Evolutionary conservation across 2,113 vertebrate species (phyloP).

Genomic region (Callospermophilus lateralis): DNA sequence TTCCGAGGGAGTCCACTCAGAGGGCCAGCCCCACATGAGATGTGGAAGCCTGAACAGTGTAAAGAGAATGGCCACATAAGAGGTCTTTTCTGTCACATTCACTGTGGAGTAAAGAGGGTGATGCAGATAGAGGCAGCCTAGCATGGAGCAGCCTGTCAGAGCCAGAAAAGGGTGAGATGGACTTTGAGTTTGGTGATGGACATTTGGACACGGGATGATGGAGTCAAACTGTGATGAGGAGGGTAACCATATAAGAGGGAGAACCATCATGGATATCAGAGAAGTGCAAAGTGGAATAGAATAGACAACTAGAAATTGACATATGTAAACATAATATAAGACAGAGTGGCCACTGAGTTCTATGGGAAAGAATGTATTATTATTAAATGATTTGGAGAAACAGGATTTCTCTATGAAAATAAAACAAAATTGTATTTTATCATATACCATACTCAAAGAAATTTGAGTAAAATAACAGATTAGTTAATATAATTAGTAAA

Average conservation of each 20-base stretch:
- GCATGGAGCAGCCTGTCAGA: neutral
- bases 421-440: neutral
- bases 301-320: neutral
- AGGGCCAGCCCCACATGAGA: neutral
- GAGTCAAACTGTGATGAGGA: neutral
- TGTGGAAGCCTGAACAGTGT: neutral
- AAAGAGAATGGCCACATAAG: neutral
- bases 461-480: neutral
- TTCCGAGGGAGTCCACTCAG: neutral
- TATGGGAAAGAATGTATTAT: neutral
- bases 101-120: fast-evolving
- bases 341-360: neutral
- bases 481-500: neutral
- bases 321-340: fast-evolving
- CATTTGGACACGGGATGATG: fast-evolving
- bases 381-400: neutral
- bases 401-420: neutral
- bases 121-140: neutral
- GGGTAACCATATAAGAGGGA: fast-evolving
- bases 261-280: neutral
- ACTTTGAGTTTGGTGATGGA: neutral
- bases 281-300: neutral
- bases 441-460: neutral
- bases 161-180: fast-evolving
- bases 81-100: neutral